Conservation (phyloP, 1,140 invertebrate genomes). For the Ruditapes philippinarum region DNA sequence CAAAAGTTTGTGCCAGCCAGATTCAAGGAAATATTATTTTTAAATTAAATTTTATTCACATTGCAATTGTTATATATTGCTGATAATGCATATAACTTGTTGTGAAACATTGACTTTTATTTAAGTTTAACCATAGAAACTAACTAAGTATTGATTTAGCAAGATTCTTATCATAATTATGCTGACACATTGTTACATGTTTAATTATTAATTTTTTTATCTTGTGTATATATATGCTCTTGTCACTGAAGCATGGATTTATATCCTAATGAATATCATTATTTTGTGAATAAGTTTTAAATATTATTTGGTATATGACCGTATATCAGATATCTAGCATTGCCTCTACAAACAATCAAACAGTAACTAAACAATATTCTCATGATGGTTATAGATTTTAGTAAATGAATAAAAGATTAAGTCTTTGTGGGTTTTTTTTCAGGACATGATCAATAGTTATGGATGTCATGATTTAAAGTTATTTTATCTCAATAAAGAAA, state of each 20-base stretch:
- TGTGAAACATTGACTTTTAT: no score
- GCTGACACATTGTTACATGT: neutral
- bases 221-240: no score
- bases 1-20: no score
- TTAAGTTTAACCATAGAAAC: no score
- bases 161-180: neutral
- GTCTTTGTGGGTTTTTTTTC: neutral
- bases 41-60: no score
- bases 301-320: no score
- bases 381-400: neutral
- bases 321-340: conserved; percentile 12
- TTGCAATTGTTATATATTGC: no score
- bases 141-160: no score
- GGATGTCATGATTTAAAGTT: neutral
- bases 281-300: neutral
- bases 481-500: no score
- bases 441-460: neutral
- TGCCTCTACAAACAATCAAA: neutral
- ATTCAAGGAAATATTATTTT: no score
- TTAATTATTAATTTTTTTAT: neutral
- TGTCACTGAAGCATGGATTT: neutral
- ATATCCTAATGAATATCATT: neutral
- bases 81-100: no score
- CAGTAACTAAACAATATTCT: conserved; percentile 11
- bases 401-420: conserved; percentile 17